Base-by-base conservation (phyloP, 2,113 vertebrate species). In the Micronycteris hirsuta region DNA sequence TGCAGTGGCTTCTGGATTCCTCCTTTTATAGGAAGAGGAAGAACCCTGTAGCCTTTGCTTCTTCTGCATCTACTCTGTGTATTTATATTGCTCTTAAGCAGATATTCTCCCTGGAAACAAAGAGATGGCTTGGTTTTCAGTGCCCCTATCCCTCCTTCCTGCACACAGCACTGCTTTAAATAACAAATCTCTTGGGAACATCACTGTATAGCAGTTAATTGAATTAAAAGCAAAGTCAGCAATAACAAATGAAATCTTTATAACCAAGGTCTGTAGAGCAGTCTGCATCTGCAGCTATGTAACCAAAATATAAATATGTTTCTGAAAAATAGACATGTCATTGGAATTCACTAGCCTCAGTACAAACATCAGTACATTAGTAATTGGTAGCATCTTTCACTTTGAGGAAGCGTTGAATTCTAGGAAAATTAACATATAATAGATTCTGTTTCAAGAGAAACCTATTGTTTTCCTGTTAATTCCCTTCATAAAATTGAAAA, bases 401-500 rank as follows among this genome's bases (percentile, higher is more conserved):
- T 63, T 74, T 76, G 9, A 1, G 0, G 13, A 84, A 78, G 56
- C 80, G 38, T 24, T 33, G 47, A 89, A 47, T 86, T 94, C 74
- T 80, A 54, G 86, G 74, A 96, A 86, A 71, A 17, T 22, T 56
- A 52, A 96, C 49, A 24, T 31, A 16, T 9, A 24, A 61, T 26
- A 54, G 41, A 31, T 67, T 89, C 54, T 94, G 45, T 94, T 90
- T 76, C 14, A 43, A 82, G 77, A 67, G 41, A 94, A 92, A 8
- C 12, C 63, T 70, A 68, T 45, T 93, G 82, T 52, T 76, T 91
- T 80, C 52, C 5, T 63, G 33, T 86, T 95, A 87, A 91, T 95
- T 78, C 36, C 49, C 54, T 91, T 89, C 52, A 20, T 80, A 93
- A 84, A 83, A 80, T 38, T 43, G 80, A 91, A 85, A 94, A 83